These are phyloP conservation scores for Scaptomyza caliginosa DNA, from an alignment of 2,888 invertebrate genomes.

Conservation along the genomic window DNA sequence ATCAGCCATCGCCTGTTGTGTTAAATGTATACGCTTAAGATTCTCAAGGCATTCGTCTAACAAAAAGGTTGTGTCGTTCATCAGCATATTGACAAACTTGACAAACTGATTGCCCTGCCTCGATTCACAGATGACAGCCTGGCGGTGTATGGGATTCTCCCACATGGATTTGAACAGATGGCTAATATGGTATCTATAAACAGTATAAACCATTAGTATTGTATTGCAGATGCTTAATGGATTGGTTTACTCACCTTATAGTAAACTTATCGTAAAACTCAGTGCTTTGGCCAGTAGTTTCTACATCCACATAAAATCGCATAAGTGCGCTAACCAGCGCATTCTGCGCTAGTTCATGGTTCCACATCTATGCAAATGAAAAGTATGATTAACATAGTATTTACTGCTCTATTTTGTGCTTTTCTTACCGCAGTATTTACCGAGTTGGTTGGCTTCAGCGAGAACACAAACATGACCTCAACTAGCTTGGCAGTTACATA, in stretches of 20 bases:
- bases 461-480: constrained; percentile 93
- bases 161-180: constrained; percentile 98
- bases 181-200: constrained; percentile 93
- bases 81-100: constrained; percentile 97
- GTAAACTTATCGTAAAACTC: constrained; percentile 99
- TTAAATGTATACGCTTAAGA: constrained; percentile 93
- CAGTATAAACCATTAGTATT: not conserved
- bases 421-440: constrained; percentile 82
- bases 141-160: constrained; percentile 93
- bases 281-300: constrained; percentile 98
- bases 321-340: constrained; percentile 95
- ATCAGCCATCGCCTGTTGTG: constrained; percentile 90
- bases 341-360: constrained; percentile 92
- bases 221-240: not conserved
- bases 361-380: constrained; percentile 90
- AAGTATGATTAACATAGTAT: not conserved
- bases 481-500: constrained; percentile 98
- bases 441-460: constrained; percentile 87
- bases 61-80: constrained; percentile 99
- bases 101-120: constrained; percentile 96
- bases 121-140: constrained; percentile 95
- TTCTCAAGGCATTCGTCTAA: constrained; percentile 98
- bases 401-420: not conserved
- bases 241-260: constrained; percentile 87
- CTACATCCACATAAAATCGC: constrained; percentile 99